These are phyloP conservation scores for Aricia agestis DNA, from an alignment of 1,140 invertebrate genomes.

Conservation along the genomic window DNA sequence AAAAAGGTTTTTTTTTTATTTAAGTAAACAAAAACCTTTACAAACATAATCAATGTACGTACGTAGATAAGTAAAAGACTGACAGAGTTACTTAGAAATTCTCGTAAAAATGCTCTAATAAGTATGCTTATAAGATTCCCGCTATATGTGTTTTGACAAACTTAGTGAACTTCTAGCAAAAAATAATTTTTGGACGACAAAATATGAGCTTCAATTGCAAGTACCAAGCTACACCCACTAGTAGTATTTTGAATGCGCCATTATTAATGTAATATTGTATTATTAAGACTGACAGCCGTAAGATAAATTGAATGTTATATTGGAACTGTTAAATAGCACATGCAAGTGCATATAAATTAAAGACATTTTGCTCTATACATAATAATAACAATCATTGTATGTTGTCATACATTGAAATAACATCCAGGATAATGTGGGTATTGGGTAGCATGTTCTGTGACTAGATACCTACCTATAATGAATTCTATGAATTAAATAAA, in stretches of 20 bases:
- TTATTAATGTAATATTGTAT: slow-evolving; percentile 2
- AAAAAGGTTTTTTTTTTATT: no score
- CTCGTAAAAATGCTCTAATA: no score
- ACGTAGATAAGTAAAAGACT: no score
- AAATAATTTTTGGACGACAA: no score
- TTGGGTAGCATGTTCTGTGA: neutral
- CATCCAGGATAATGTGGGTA: neutral
- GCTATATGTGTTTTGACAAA: no score
- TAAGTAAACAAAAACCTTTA: no score
- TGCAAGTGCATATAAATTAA: slow-evolving; percentile 10
- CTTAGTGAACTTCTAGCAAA: no score
- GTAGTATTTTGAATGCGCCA: neutral
- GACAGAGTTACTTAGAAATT: no score
- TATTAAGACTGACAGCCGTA: neutral
- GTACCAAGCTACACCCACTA: neutral
- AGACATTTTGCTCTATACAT: neutral
- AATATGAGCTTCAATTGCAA: no score
- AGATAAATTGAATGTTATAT: neutral
- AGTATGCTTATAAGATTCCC: no score
- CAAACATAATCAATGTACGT: no score
- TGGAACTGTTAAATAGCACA: neutral
- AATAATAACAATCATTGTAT: neutral
- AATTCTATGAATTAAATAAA: neutral
- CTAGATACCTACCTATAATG: no score
- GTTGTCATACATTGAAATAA: neutral